phyloP scores from a whole-genome alignment of 2,797 vertebrate genomes.

The Sorex maritimensis region DNA sequence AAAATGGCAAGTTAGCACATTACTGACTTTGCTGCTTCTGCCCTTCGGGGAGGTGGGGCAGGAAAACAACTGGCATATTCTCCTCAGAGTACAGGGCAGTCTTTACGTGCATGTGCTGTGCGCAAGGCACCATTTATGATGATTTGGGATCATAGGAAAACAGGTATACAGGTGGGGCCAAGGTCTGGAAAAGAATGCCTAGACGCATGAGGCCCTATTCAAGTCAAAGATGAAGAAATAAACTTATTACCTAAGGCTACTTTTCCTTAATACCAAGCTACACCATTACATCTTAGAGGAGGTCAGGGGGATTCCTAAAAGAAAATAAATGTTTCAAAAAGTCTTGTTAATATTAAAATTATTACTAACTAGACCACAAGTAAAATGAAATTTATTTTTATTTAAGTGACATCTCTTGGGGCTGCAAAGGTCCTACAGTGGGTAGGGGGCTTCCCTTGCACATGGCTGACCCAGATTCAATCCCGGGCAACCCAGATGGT shows the following conservation, averaged over 20 bases:
- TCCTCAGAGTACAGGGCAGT: constrained; percentile 8
- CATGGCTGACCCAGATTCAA: too few species aligned
- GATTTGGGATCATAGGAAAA: constrained; percentile 21
- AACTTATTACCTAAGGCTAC: not conserved
- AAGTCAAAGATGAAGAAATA: constrained; percentile 34
- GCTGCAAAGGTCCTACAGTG: too few species aligned
- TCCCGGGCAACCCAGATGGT: too few species aligned
- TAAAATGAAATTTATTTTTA: constrained; percentile 67
- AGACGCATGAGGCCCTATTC: not conserved
- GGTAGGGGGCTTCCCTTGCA: too few species aligned
- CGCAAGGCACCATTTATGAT: not conserved
- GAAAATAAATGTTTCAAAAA: constrained; percentile 51
- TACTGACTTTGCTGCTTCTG: constrained; percentile 38
- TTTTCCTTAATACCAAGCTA: not conserved
- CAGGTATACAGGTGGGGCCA: constrained; percentile 12
- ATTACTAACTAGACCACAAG: constrained; percentile 48
- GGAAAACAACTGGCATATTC: constrained; percentile 5
- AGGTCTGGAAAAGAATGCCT: constrained; percentile 59
- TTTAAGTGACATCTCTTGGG: constrained; percentile 61
- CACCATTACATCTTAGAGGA: not conserved
- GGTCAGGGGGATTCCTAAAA: not conserved
- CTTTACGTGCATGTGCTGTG: not conserved
- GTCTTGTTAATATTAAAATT: constrained; percentile 27
- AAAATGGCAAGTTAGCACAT: constrained; percentile 49
- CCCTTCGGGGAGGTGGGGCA: not conserved